A percentile compares a stretch with the other conserved stretches of the same genome.
phyloP scores from a whole-genome alignment of 2,113 vertebrate genomes.

The Typhlomys cinereus region DNA sequence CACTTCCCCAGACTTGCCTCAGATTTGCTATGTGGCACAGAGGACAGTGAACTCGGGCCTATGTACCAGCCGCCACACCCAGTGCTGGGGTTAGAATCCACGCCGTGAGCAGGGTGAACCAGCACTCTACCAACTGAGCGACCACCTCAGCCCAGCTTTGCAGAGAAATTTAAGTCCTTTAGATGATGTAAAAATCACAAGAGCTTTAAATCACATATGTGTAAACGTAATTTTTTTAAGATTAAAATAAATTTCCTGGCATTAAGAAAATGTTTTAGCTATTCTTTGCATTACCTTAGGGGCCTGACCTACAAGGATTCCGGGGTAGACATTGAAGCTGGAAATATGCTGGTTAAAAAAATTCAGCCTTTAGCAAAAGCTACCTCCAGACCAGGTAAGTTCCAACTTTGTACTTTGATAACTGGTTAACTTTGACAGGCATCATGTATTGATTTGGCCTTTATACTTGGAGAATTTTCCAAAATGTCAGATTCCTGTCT shows the following conservation, averaged over 20 bases:
- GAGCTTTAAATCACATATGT: no score
- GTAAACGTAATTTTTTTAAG: background rate
- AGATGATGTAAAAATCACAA: no score
- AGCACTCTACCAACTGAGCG: background rate
- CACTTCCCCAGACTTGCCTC: no score
- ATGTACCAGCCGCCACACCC: no score
- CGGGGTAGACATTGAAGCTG: slow-evolving; percentile 95
- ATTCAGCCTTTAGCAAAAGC: slow-evolving; percentile 96
- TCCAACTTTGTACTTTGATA: background rate
- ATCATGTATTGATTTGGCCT: background rate
- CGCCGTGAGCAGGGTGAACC: no score
- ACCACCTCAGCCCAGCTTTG: background rate
- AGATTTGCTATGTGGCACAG: no score
- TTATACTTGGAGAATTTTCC: background rate
- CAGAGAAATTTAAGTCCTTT: no score
- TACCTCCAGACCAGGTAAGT: slow-evolving; percentile 93
- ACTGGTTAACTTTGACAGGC: background rate
- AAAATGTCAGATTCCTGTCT: background rate
- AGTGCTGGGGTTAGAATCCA: no score
- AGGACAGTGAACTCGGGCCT: no score
- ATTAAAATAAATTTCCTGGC: background rate
- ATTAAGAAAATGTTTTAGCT: background rate
- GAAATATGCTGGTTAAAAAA: slow-evolving; percentile 92
- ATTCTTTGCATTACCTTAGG: slow-evolving; percentile 82
- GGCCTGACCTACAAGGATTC: slow-evolving; percentile 96